phyloP scores from a whole-genome alignment of 30 jellyfish, hydroid and myxozoan genomes.

The Turritopsis rubra region DNA sequence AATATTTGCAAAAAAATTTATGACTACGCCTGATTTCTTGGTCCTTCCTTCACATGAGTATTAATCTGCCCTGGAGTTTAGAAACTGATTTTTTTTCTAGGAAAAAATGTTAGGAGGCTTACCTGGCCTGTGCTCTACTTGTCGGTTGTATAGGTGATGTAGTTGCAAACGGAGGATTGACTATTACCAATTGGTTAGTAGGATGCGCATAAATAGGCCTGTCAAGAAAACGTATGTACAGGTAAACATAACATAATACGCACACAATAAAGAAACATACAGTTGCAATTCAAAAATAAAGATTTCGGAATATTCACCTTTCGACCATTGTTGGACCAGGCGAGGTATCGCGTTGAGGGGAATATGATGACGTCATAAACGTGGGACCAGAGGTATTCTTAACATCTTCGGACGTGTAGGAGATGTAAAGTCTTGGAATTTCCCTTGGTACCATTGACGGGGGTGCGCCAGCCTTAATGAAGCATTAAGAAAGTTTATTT shows the following conservation, averaged over 20 bases:
- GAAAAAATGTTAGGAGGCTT: no score
- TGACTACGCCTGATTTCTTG: no score
- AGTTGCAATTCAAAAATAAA: not conserved
- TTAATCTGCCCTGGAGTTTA: no score
- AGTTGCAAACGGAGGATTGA: not conserved
- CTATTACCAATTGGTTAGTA: not conserved
- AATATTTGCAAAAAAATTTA: no score
- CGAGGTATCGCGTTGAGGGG: not conserved
- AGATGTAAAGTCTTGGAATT: not conserved
- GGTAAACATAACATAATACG: not conserved
- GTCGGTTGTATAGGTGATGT: not conserved
- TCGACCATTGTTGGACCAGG: conserved; percentile 15
- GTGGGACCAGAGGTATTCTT: not conserved
- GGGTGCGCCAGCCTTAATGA: conserved; percentile 1
- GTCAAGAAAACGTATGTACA: not conserved
- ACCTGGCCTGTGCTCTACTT: not conserved
- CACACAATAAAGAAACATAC: not conserved
- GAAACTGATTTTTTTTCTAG: no score
- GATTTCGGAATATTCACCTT: no score
- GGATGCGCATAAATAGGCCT: conserved; percentile 3
- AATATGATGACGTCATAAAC: not conserved
- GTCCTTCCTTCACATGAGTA: no score
- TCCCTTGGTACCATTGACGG: conserved; percentile 11
- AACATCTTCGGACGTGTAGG: not conserved
- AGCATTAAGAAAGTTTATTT: not conserved